A percentile compares a stretch with the other conserved stretches of the same genome.
phyloP scores from a whole-genome alignment of 2,888 invertebrate species.

The Dicyrtomina minuta region DNA sequence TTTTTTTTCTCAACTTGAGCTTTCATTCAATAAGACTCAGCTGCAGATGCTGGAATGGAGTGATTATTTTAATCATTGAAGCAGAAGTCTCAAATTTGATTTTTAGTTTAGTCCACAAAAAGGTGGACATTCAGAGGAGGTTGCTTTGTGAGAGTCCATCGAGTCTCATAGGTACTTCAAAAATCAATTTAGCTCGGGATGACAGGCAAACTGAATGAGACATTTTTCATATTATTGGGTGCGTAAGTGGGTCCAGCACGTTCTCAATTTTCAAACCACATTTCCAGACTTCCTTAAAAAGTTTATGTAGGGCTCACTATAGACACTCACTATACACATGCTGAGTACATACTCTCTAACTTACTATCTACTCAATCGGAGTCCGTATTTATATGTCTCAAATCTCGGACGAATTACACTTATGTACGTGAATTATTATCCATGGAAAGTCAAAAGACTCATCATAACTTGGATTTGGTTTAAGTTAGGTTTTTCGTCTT shows the following conservation, averaged over 20 bases:
- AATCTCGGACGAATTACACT: slow-evolving; percentile 4
- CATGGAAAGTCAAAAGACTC: slow-evolving; percentile 1
- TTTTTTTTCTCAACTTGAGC: slow-evolving; percentile 9
- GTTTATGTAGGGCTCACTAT: not conserved
- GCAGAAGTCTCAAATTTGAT: slow-evolving; percentile 44
- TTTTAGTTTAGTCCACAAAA: slow-evolving; percentile 26
- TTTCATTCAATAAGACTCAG: slow-evolving; percentile 33
- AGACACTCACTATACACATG: too few relatives aligned
- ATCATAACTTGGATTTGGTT: slow-evolving; percentile 2
- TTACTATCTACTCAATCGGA: too few relatives aligned
- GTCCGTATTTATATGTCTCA: slow-evolving; percentile 20
- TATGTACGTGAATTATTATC: slow-evolving; percentile 15
- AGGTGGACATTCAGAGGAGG: slow-evolving; percentile 27
- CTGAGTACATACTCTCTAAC: too few relatives aligned
- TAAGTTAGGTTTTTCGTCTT: not conserved
- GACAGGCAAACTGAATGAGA: slow-evolving; percentile 48
- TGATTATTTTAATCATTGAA: slow-evolving; percentile 50
- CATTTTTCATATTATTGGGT: slow-evolving; percentile 48
- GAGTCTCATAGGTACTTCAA: slow-evolving; percentile 43
- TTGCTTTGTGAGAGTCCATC: slow-evolving; percentile 29
- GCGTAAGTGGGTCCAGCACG: slow-evolving; percentile 36
- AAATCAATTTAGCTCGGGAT: slow-evolving; percentile 52
- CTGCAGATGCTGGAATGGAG: slow-evolving; percentile 37
- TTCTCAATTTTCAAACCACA: slow-evolving; percentile 37
- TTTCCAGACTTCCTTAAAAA: slow-evolving; percentile 8